Conservation (phyloP, 1,140 invertebrate species). For the Pseudoatta argentina region DNA sequence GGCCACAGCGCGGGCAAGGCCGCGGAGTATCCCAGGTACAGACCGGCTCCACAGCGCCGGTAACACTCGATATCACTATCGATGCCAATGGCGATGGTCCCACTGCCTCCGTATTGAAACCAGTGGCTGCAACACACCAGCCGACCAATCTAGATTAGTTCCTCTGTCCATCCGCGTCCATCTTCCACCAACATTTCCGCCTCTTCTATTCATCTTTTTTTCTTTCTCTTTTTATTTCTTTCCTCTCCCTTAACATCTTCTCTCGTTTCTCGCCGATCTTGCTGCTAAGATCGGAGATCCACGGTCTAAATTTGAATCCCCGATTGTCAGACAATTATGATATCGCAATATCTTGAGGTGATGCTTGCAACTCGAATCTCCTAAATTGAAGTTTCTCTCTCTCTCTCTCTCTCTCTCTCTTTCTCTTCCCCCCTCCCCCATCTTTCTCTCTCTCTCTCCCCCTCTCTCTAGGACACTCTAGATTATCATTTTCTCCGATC, state of each 20-base stretch:
- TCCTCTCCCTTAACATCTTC: slow-evolving; percentile 19
- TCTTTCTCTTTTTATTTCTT: slow-evolving; percentile 16
- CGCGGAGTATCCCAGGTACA: slow-evolving; percentile 81
- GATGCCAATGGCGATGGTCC: slow-evolving; percentile 31
- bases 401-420: no score
- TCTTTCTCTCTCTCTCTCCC: no score
- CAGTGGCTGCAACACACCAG: slow-evolving; percentile 80
- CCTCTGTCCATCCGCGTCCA: slow-evolving; percentile 57
- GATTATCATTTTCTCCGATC: slow-evolving; percentile 9
- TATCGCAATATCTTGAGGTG: slow-evolving; percentile 44
- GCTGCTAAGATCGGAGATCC: slow-evolving; percentile 11
- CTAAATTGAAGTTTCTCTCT: slow-evolving; percentile 6
- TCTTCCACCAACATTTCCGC: slow-evolving; percentile 29
- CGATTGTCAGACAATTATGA: slow-evolving; percentile 25
- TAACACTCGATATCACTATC: slow-evolving; percentile 35
- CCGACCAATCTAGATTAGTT: slow-evolving; percentile 75
- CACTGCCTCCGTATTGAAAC: slow-evolving; percentile 52
- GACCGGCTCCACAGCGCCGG: slow-evolving; percentile 68
- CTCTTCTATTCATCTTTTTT: slow-evolving; percentile 39
- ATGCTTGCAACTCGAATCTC: neutral
- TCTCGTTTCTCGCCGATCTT: neutral
- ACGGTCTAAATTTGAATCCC: slow-evolving; percentile 10
- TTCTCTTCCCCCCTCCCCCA: no score
- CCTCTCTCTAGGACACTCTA: neutral
- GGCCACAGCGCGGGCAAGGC: slow-evolving; percentile 83